Conservation (phyloP, 1,140 invertebrate species). For the Macrocentrus cingulum region DNA sequence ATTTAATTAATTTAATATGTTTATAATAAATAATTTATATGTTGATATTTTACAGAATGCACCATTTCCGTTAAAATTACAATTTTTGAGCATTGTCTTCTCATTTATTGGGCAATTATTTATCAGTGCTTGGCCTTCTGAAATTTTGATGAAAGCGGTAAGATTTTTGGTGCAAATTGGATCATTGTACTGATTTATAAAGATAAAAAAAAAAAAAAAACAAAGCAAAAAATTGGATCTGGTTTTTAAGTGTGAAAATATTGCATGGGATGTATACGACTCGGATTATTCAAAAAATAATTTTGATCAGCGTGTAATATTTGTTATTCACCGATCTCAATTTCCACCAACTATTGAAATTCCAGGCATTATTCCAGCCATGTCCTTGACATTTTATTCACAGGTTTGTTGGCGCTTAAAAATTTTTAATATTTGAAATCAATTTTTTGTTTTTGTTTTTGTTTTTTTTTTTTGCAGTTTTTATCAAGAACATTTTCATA, state of each 20-base stretch:
- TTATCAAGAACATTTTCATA: slow-evolving; percentile 51
- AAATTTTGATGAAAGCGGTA: slow-evolving; percentile 13
- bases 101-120: not conserved
- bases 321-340: not conserved
- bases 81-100: not conserved
- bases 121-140: slow-evolving; percentile 16
- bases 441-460: not conserved
- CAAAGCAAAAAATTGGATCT: no score
- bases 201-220: not conserved
- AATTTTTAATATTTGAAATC: not conserved
- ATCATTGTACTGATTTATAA: no score
- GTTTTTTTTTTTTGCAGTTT: slow-evolving; percentile 26
- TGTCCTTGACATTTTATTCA: not conserved
- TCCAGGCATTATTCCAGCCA: not conserved
- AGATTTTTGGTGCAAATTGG: not conserved
- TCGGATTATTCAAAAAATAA: not conserved
- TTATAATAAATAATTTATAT: no score
- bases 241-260: slow-evolving; percentile 15
- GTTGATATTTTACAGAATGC: no score
- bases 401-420: not conserved
- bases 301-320: not conserved
- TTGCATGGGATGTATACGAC: not conserved
- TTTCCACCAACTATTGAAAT: not conserved
- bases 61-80: not conserved
- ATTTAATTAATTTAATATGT: no score